Evolutionary conservation across 2,113 vertebrate genomes (phyloP), one percentile per base, ranked within the genome.

Genomic region (Atherinomorus stipes): DNA sequence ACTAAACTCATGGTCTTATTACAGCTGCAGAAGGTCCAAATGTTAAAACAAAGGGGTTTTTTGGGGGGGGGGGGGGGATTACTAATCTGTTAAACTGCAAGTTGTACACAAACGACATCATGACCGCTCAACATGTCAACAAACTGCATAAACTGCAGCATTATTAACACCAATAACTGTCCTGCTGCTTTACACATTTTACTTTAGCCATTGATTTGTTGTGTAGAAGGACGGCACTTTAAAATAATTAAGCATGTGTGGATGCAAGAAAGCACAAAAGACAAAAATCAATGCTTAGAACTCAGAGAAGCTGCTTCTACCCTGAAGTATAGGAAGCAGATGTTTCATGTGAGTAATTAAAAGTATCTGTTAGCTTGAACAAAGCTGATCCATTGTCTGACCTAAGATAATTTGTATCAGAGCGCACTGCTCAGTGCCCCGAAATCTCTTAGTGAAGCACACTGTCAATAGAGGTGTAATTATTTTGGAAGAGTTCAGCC

Each of bases 401-500:
- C 69, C 70, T 53, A 23, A 21, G 70, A 78, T 74, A 26, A 76
- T 56, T 53, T 74, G 62, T 68, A 59, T 23, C 28, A 28, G 21
- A 58, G 42, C 63, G 49, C 57, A 40, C 51, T 23, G 74, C 42
- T 42, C 23, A 56, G 22, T 15, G 18, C 49, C 21, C 69, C 47
- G 57, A 61, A 79, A 53, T 67, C 51, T 65, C 54, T 61, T 11
- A 12, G 50, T 47, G 52, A 76, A 64, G 40, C 13, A 74, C 54
- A 81, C 74, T 45, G 60, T 83, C 67, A 76, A 65, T 64, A 70
- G 60, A 49, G 31, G 52, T 22, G 74, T 71, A 74, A 87, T 80
- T 86, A 78, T 74, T 81, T 64, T 52, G 83, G 49, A 60, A 84
- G 56, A 81, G 45, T 73, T 70, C 44, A 57, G 47, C 52, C 50